Base-by-base conservation (phyloP, 2,797 vertebrate species). In the Cheirogaleus major region DNA sequence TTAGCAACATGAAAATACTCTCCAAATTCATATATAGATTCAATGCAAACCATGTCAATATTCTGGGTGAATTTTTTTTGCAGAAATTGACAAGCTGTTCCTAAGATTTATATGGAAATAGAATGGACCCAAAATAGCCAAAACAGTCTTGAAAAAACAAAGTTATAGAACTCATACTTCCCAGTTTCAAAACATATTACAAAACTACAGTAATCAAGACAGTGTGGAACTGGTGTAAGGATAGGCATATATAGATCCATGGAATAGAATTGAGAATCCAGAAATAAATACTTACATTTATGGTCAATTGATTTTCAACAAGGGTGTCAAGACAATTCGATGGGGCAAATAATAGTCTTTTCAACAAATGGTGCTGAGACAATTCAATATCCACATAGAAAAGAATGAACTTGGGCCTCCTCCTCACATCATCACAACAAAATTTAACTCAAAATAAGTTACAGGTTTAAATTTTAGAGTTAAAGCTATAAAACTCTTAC, bases 391-490 rank as follows among this genome's bases (percentile, higher is more conserved):
- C 27, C 69, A 78, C 17, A 22, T 70, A 45, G 18, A 61, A 27
- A 93, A 95, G 72, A 67, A 91, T 61, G 81, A 93, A 35, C 65
- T 84, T 88, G 72, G 41, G 43, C 13, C 32, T 1, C n/a, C 30
- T 76, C 4, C 65, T 61, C 23, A 79, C 18, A 41, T 88, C 15
- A 75, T n/a, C n/a, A 79, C 22, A 86, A 35, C 25, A 70, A 82
- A 92, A 83, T 88, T 48, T 57, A 83, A 69, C 55, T 82, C 27
- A 75, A 69, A 93, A 88, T 85, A 27, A 32, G 32, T 41, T 38
- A 89, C 4, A 81, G 52, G 57, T 75, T 92, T 91, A 80, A 61
- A 92, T 69, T n/a, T 82, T 67, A 75, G 48, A 90, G 41, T 82
- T 93, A 88, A 89, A 93, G 79, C 38, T 93, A 55, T 61, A n/a